Percentiles rank a stretch among this genome's conserved stretches.
phyloP scores from a whole-genome alignment of 2,797 vertebrate genomes.

The Xenops minutus region DNA sequence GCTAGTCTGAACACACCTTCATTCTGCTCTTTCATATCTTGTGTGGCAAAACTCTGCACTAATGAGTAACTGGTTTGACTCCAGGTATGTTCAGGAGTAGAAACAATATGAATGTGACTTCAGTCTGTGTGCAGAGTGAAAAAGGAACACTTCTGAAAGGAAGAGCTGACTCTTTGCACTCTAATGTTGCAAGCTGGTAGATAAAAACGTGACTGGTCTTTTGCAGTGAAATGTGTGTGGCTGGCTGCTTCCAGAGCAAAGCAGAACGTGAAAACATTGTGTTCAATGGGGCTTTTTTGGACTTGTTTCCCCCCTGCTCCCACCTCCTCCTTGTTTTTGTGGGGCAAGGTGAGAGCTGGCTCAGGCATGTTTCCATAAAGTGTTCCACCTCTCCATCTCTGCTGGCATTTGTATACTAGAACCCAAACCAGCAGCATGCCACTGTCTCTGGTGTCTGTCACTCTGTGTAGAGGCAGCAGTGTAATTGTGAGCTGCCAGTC shows the following conservation, averaged over 20 bases:
- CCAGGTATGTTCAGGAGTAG: neutral
- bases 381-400: neutral
- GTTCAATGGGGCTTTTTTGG: accelerated
- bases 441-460: neutral
- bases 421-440: neutral
- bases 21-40: neutral
- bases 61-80: neutral
- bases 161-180: neutral
- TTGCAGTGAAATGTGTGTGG: accelerated
- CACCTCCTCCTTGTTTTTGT: accelerated
- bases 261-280: neutral
- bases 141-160: accelerated
- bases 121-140: no score
- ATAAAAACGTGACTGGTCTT: neutral
- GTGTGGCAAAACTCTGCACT: neutral
- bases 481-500: neutral
- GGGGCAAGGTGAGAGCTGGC: neutral
- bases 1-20: neutral
- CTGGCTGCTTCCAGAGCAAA: neutral
- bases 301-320: accelerated
- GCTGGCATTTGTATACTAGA: neutral
- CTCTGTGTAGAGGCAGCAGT: neutral
- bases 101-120: accelerated
- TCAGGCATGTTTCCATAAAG: neutral
- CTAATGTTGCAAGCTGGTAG: neutral